These are phyloP conservation scores for Platypus cylindrus DNA, from an alignment of 2,888 invertebrate genomes.

Conservation along the genomic window DNA sequence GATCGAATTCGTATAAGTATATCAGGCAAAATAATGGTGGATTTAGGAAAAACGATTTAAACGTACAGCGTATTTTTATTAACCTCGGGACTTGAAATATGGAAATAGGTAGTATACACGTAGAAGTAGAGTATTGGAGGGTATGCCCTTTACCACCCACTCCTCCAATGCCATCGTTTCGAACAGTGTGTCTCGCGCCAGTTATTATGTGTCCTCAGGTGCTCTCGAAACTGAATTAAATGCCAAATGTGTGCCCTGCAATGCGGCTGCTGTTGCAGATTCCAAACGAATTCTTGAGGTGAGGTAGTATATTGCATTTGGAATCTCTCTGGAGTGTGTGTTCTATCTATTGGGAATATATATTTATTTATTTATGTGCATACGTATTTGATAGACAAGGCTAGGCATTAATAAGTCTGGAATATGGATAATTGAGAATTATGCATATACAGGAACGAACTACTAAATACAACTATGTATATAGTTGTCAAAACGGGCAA, in stretches of 20 bases:
- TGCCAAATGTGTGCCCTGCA: constrained; percentile 16
- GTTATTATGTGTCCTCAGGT: constrained; percentile 17
- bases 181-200: constrained; percentile 4
- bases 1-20: too few species aligned
- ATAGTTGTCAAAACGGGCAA: too few species aligned
- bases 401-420: too few species aligned
- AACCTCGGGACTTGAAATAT: constrained; percentile 15
- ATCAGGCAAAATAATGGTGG: constrained; percentile 11
- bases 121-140: constrained; percentile 5
- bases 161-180: too few species aligned
- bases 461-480: too few species aligned
- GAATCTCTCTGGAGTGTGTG: constrained; percentile 8
- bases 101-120: constrained; percentile 9
- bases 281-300: constrained; percentile 13
- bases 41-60: constrained; percentile 14
- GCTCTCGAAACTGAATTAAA: constrained; percentile 15
- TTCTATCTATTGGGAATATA: too few species aligned
- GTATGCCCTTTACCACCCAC: too few species aligned
- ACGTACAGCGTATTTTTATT: constrained; percentile 16
- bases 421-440: too few species aligned
- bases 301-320: constrained; percentile 7
- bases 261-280: constrained; percentile 16
- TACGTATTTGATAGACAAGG: too few species aligned
- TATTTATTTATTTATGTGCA: too few species aligned
- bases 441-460: too few species aligned